Conservation (phyloP, 2,888 invertebrate species). For the Bugula neritina region DNA sequence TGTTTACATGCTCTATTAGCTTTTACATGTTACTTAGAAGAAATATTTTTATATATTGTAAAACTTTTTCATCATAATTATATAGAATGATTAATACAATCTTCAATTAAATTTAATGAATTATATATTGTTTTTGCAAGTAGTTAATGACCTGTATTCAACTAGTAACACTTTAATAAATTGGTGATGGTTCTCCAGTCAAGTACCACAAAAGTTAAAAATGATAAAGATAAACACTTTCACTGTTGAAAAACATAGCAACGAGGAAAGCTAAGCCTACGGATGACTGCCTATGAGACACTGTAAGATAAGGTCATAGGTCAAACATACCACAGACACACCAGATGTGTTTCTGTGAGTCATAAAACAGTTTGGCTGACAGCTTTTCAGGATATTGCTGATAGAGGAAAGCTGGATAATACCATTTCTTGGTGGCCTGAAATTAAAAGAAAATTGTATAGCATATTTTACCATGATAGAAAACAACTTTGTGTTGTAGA, state of each 20-base stretch:
- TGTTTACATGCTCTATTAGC: neutral
- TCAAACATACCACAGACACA: neutral
- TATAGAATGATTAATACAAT: neutral
- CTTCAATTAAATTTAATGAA: neutral
- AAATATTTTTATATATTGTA: neutral
- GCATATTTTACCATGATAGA: too few species aligned
- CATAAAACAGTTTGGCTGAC: neutral
- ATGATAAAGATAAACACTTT: too few species aligned
- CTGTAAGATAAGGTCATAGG: too few species aligned
- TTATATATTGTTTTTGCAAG: neutral
- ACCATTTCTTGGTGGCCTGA: neutral
- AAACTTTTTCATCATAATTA: neutral
- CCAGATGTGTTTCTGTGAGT: conserved; percentile 12
- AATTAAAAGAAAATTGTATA: too few species aligned
- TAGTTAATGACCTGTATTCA: neutral
- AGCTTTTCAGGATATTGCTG: neutral
- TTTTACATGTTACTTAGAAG: neutral
- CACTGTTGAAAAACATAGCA: too few species aligned
- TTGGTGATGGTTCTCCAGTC: neutral
- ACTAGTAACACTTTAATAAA: neutral
- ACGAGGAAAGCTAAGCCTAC: too few species aligned
- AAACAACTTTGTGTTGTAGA: too few species aligned
- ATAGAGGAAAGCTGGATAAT: neutral
- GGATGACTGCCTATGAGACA: too few species aligned
- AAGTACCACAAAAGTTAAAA: too few species aligned